Base-by-base conservation (phyloP, 1,140 invertebrate species). In the Drosophila bocki region DNA sequence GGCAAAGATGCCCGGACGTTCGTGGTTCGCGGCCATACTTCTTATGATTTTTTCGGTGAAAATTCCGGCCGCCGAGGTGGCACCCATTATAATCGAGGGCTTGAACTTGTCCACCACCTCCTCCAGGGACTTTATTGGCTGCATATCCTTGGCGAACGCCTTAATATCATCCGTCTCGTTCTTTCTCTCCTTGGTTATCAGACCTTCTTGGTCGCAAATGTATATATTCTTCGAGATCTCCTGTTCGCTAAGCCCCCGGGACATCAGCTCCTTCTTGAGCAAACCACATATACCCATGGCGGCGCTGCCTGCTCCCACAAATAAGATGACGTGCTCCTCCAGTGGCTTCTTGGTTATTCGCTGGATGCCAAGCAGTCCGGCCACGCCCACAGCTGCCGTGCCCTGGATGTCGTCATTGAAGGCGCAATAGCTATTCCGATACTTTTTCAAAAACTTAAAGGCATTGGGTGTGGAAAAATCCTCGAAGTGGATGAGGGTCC, bases 361-460 rank as follows among this genome's bases (percentile, higher is more conserved):
- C 7, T 98, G 93, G 22, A 97, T 96, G 13, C 97, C 96, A 9
- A 99, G 93, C 19, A 99, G 92, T 1, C 98, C 98, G 12, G 97
- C 97, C 9, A 99, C 95, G 3, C 97, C 98, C 7, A 99, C 98
- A 8, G 97, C 94, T 2, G 96, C 96, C 1, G 98, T 99, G 15
- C 98, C 98, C 93, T 99, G 98, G 83, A 99, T 99, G 90, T 99
- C 98, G 91, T 99, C 98, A 93, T 99, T 99, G 92, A 99, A 99
- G 4, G 97, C 98, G 90, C 98, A 99, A 88, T 98, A 99, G n/a
- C 93, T 81, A 50, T 97, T 92, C 41, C 97, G 94, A 93, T 99
- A 99, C 91, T 97, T 98, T 58, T 95, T 95, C 54, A 99, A 93
- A 29, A 99, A 94, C 33, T 96, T 94, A 93, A 99, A 99, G 4